phyloP scores from a whole-genome alignment of 2,113 vertebrate genomes.

The Pipa parva region DNA sequence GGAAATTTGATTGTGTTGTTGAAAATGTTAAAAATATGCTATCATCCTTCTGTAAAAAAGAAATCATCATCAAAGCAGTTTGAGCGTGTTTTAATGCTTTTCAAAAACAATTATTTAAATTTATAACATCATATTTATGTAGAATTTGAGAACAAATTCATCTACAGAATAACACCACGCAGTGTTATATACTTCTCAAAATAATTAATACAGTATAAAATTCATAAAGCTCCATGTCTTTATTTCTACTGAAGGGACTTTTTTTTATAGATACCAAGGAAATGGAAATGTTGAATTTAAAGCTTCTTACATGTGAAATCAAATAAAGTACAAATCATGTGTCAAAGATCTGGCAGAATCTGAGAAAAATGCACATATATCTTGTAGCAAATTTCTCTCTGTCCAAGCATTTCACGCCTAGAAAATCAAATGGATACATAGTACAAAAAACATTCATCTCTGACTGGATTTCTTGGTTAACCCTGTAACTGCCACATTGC shows the following conservation, averaged over 20 bases:
- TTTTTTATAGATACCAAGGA: neutral
- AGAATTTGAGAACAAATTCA: no score
- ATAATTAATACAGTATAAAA: constrained; percentile 4
- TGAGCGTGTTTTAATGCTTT: no score
- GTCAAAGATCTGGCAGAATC: constrained; percentile 2
- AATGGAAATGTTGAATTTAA: constrained; percentile 24
- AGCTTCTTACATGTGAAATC: constrained; percentile 13
- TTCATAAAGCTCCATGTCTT: constrained; percentile 2
- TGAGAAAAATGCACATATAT: constrained; percentile 17
- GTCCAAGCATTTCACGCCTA: neutral
- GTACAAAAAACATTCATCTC: neutral
- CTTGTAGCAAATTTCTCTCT: constrained; percentile 4
- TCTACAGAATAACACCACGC: neutral
- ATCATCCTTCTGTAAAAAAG: no score
- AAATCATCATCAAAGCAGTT: no score
- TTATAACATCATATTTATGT: no score
- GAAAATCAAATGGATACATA: constrained; percentile 19
- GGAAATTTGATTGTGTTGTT: no score
- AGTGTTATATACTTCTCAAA: neutral
- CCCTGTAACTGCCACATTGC: neutral
- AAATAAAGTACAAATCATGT: constrained; percentile 29
- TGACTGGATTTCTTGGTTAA: neutral
- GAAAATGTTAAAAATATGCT: no score
- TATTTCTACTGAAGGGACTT: constrained; percentile 7
- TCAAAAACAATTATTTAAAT: no score